phyloP scores from a whole-genome alignment of 2,113 vertebrate genomes.

The Rhombomys opimus region DNA sequence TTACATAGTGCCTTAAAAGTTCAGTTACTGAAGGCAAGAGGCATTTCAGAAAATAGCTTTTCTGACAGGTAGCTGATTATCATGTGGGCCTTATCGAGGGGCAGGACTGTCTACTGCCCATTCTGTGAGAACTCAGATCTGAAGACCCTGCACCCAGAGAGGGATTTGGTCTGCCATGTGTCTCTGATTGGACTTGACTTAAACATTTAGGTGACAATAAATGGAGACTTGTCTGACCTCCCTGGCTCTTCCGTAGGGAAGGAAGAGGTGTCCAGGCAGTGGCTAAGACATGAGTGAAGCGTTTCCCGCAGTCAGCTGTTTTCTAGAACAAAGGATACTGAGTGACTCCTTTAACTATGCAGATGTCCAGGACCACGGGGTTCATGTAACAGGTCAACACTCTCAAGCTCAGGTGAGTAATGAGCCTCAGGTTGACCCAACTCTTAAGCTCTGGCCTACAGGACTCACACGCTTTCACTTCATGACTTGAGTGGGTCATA shows the following conservation, averaged over 20 bases:
- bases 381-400: no score
- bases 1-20: neutral
- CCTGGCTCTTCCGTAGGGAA: no score
- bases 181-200: neutral
- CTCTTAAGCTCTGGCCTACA: neutral
- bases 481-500: neutral
- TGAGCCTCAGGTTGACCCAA: rapidly evolving
- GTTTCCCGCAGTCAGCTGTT: neutral
- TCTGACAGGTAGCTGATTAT: neutral
- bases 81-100: rapidly evolving
- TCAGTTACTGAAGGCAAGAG: neutral
- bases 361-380: neutral
- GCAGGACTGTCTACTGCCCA: neutral
- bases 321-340: neutral
- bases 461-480: rapidly evolving
- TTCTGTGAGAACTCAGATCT: neutral
- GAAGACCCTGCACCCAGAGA: neutral
- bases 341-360: no score
- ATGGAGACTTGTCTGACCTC: no score
- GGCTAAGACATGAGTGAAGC: rapidly evolving
- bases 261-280: no score
- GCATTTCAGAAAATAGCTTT: neutral
- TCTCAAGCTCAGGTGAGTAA: neutral
- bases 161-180: neutral
- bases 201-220: neutral